A percentile compares a stretch with the other conserved stretches of the same genome.
Conservation (phyloP, 2,113 vertebrate genomes). For the Apteryx owenii region DNA sequence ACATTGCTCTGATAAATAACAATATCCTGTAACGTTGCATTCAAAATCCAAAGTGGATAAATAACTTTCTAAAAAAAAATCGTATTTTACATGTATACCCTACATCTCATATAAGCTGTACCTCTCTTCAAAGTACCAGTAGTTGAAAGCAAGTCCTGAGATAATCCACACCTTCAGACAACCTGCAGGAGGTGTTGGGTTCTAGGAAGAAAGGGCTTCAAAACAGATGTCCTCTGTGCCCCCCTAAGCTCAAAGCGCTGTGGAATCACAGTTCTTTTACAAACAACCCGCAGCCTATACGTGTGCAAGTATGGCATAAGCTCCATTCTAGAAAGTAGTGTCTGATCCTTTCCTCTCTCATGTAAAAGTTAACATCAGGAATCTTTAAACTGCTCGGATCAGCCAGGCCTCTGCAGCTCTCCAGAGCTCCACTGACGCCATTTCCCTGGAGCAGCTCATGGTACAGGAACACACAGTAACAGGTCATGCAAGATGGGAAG, state of each 20-base stretch:
- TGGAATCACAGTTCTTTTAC: not conserved
- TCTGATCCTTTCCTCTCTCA: not conserved
- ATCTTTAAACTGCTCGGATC: not conserved
- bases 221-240: not conserved
- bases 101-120: not conserved
- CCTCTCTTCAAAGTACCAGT: not conserved
- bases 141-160: conserved; percentile 26
- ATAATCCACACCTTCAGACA: not conserved
- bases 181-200: not conserved
- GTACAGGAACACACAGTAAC: not conserved
- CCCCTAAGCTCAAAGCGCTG: not conserved
- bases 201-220: not conserved
- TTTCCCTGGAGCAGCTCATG: not conserved
- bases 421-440: not conserved
- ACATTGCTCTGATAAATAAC: conserved; percentile 10
- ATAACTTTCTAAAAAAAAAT: not conserved
- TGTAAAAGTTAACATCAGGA: not conserved
- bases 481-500: not conserved
- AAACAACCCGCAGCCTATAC: not conserved
- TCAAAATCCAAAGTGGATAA: not conserved
- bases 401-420: not conserved
- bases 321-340: not conserved
- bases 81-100: not conserved
- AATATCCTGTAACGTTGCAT: not conserved
- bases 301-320: not conserved